Conservation (phyloP, 2,797 vertebrate genomes). For the Uromys caudimaculatus region DNA sequence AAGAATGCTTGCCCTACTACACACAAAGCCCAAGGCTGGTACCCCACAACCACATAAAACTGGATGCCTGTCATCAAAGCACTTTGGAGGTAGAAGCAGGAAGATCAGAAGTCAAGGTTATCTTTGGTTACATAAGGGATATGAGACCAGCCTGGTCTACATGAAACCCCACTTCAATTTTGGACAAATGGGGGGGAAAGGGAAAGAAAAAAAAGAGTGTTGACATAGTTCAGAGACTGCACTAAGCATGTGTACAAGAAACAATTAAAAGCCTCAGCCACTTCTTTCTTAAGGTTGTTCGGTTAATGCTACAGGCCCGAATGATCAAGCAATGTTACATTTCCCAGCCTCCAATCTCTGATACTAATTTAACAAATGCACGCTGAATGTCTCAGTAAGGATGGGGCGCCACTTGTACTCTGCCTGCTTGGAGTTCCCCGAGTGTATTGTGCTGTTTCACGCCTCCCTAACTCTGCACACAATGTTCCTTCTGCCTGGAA, state of each 20-base stretch:
- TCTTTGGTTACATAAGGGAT: neutral
- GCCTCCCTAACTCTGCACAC: slow-evolving; percentile 82
- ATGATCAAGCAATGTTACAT: slow-evolving; percentile 22
- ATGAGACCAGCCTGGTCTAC: neutral
- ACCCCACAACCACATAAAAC: neutral
- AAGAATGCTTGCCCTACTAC: neutral
- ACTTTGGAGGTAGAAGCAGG: neutral
- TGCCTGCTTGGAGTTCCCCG: slow-evolving; percentile 73
- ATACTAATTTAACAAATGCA: slow-evolving; percentile 38
- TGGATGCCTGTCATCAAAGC: neutral
- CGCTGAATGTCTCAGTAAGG: slow-evolving; percentile 61
- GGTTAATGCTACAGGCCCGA: slow-evolving; percentile 45
- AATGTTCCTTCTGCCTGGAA: slow-evolving; percentile 82
- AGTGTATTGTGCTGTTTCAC: slow-evolving; percentile 83
- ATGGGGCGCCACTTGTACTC: slow-evolving; percentile 52
- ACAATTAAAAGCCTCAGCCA: neutral
- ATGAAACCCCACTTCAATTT: neutral
- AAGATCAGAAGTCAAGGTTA: neutral
- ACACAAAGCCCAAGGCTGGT: neutral
- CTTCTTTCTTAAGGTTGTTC: neutral
- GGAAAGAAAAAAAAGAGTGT: neutral
- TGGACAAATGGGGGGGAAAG: neutral
- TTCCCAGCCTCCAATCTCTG: slow-evolving; percentile 57
- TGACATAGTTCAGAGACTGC: neutral
- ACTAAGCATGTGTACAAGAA: neutral